phyloP scores from a whole-genome alignment of 2,797 vertebrate genomes.

The Taenioides sp. region DNA sequence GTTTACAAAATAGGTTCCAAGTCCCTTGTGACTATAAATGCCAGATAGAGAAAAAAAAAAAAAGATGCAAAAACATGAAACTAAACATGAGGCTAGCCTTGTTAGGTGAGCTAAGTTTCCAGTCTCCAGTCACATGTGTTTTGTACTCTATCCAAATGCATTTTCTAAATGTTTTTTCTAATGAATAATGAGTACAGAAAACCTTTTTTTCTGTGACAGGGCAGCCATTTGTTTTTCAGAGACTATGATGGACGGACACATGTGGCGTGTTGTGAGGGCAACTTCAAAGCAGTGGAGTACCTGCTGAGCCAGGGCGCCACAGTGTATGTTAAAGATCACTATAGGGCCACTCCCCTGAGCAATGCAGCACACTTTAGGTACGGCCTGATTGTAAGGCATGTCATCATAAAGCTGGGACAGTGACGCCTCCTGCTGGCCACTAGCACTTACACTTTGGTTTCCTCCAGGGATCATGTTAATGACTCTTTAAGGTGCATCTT shows the following conservation, averaged over 20 bases:
- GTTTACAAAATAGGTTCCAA: neutral
- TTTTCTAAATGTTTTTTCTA: neutral
- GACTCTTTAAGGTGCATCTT: constrained; percentile 34
- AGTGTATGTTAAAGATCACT: constrained; percentile 84
- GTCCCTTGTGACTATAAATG: neutral
- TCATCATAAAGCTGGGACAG: constrained; percentile 5
- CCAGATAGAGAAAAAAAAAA: too few relatives aligned
- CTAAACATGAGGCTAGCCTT: constrained; percentile 24
- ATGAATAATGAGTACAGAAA: neutral
- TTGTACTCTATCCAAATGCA: constrained; percentile 7
- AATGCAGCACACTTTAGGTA: constrained; percentile 90
- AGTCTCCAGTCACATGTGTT: constrained; percentile 7
- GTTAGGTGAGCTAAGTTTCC: constrained; percentile 19
- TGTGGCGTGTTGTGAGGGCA: constrained; percentile 84
- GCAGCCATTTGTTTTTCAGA: constrained; percentile 82
- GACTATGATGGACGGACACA: constrained; percentile 90
- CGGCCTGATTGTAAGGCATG: neutral
- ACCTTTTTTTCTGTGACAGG: constrained; percentile 69
- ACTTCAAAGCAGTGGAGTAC: constrained; percentile 78
- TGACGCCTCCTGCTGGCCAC: constrained; percentile 29
- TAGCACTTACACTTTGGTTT: constrained; percentile 16
- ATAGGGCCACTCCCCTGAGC: constrained; percentile 85
- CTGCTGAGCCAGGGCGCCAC: constrained; percentile 83
- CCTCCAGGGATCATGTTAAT: constrained; percentile 54
- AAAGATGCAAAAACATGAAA: neutral